Percentiles rank a stretch among this genome's conserved stretches.
Conservation (phyloP, 2,888 invertebrate species). For the Euzetes globulus region DNA sequence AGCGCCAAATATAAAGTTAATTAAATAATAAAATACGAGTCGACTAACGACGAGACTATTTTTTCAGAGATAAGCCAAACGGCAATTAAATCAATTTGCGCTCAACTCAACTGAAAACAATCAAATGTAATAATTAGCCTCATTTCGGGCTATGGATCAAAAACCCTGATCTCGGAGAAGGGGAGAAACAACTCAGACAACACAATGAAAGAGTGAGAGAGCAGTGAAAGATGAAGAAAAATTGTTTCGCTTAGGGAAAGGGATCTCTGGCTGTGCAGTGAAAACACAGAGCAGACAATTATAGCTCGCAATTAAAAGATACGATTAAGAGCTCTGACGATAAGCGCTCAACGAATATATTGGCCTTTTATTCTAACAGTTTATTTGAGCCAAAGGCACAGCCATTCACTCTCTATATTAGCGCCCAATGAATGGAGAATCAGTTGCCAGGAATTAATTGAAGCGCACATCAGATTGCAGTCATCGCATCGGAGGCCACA, state of each 20-base stretch:
- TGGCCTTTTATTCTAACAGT: neutral
- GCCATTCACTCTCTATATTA: conserved; percentile 13
- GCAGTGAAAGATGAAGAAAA: conserved; percentile 17
- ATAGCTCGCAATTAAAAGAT: conserved; percentile 31
- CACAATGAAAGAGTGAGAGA: conserved; percentile 15
- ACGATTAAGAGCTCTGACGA: conserved; percentile 20
- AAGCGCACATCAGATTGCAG: conserved; percentile 25
- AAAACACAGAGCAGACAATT: conserved; percentile 7
- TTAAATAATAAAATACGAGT: conserved; percentile 28
- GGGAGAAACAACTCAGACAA: neutral
- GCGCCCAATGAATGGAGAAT: conserved; percentile 27
- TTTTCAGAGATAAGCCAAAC: conserved; percentile 20
- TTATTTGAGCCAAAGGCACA: too few species aligned
- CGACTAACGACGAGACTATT: conserved; percentile 18
- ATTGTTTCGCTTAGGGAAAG: conserved; percentile 15
- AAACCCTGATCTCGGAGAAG: neutral
- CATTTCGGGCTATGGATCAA: conserved; percentile 20
- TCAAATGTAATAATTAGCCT: conserved; percentile 28
- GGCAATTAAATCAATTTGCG: conserved; percentile 31
- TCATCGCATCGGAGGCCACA: conserved; percentile 17
- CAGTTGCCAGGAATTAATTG: conserved; percentile 30
- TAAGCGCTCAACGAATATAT: neutral
- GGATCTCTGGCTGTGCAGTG: neutral
- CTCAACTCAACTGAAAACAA: conserved; percentile 24
- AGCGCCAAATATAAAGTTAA: conserved; percentile 28